phyloP scores from a whole-genome alignment of 2,888 invertebrate genomes.

The Sisyra nigra region DNA sequence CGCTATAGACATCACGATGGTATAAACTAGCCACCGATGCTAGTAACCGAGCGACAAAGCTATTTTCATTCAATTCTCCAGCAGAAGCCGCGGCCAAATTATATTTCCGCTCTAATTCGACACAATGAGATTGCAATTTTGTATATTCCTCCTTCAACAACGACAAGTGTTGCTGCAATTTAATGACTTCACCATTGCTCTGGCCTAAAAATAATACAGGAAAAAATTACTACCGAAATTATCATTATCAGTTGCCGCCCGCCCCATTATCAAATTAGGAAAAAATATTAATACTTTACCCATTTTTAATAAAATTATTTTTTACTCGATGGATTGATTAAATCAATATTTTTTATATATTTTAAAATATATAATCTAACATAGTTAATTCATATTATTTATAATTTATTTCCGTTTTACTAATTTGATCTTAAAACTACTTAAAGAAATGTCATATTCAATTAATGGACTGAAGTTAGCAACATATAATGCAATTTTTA shows the following conservation, averaged over 20 bases:
- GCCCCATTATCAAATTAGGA: neutral
- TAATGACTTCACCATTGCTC: constrained; percentile 35
- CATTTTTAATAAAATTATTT: neutral
- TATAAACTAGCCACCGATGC: constrained; percentile 70
- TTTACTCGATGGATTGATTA: neutral
- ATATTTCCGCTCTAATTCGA: constrained; percentile 72
- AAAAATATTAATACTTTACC: neutral
- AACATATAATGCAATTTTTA: too few species aligned
- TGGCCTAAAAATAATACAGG: constrained; percentile 28
- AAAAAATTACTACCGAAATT: neutral
- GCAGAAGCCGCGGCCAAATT: constrained; percentile 56
- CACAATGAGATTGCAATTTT: constrained; percentile 66
- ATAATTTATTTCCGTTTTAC: too few species aligned
- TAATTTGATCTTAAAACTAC: too few species aligned
- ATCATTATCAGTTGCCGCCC: neutral
- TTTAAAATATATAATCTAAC: too few species aligned
- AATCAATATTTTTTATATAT: neutral
- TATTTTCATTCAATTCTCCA: constrained; percentile 48
- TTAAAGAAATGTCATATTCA: too few species aligned
- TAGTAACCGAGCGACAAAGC: constrained; percentile 71
- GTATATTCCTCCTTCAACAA: constrained; percentile 83
- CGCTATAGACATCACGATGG: constrained; percentile 66
- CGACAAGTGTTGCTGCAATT: constrained; percentile 69
- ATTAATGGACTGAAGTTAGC: too few species aligned
- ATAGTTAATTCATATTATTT: too few species aligned